Percentiles rank a stretch among this genome's conserved stretches.
These are phyloP conservation scores for Hemicrepidius hirtus DNA, from an alignment of 2,888 invertebrate genomes.

Conservation along the genomic window DNA sequence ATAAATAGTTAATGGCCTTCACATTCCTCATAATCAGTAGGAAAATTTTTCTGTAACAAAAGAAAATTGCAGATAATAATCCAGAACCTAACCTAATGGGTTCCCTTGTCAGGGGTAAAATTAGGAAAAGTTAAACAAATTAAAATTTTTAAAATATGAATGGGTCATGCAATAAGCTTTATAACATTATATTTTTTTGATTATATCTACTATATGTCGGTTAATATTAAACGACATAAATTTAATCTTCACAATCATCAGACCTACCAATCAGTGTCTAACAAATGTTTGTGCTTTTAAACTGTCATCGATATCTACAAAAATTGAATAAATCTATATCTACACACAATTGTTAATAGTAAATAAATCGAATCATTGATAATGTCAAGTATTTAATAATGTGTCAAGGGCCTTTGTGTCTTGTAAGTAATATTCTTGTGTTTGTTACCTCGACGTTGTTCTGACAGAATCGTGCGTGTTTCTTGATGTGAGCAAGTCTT, in stretches of 20 bases:
- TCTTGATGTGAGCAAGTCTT: not conserved
- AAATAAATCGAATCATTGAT: constrained; percentile 21
- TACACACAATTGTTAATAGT: not conserved
- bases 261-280: not conserved
- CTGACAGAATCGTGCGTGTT: constrained; percentile 19
- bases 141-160: too few species aligned
- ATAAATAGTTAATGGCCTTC: constrained; percentile 10
- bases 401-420: constrained; percentile 25
- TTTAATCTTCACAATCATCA: constrained; percentile 11
- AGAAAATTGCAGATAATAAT: not conserved
- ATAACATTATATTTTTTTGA: not conserved
- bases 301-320: constrained; percentile 16
- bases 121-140: too few species aligned
- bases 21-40: constrained; percentile 8
- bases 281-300: constrained; percentile 17
- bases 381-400: constrained; percentile 26
- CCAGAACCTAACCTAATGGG: too few species aligned
- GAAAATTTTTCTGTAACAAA: not conserved
- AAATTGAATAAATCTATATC: constrained; percentile 9
- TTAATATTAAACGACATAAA: constrained; percentile 1
- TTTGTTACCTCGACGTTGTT: constrained; percentile 10
- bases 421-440: not conserved
- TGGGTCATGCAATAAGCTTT: too few species aligned
- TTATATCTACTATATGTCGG: constrained; percentile 12
- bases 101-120: not conserved